phyloP scores from a whole-genome alignment of 2,797 vertebrate species.

The Danio kyathit region DNA sequence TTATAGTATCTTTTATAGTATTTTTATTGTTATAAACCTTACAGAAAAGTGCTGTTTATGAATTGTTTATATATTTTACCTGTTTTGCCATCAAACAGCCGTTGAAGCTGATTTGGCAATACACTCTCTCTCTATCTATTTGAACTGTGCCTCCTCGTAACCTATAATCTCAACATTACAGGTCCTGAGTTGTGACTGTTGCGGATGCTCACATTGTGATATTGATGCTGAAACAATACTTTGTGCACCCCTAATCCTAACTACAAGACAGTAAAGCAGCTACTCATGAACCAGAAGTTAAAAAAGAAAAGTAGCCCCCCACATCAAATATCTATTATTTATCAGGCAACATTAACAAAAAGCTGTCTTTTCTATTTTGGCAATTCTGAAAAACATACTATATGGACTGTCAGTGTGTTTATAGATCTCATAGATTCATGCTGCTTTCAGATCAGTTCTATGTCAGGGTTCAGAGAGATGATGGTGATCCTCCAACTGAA shows the following conservation, averaged over 20 bases:
- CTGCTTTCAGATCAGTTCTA: background rate
- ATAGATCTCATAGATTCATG: background rate
- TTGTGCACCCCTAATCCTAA: background rate
- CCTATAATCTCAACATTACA: too few relatives aligned
- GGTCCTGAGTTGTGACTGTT: too few relatives aligned
- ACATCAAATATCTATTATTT: background rate
- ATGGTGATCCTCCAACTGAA: background rate
- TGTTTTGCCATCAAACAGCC: too few relatives aligned
- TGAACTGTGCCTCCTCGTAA: too few relatives aligned
- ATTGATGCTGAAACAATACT: too few relatives aligned
- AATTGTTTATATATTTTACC: too few relatives aligned
- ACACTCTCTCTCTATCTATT: too few relatives aligned
- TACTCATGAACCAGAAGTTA: background rate
- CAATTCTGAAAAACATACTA: background rate
- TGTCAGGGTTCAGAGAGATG: conserved; percentile 11
- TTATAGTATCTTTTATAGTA: too few relatives aligned
- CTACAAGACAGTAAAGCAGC: background rate
- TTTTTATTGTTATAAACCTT: too few relatives aligned
- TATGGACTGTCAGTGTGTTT: background rate
- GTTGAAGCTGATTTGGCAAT: too few relatives aligned
- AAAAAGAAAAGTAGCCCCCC: background rate
- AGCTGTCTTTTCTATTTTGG: background rate
- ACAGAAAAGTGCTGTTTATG: too few relatives aligned
- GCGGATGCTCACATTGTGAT: too few relatives aligned
- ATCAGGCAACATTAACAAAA: conserved; percentile 18